phyloP scores from a whole-genome alignment of 2,113 vertebrate species.

The Girardinichthys multiradiatus region DNA sequence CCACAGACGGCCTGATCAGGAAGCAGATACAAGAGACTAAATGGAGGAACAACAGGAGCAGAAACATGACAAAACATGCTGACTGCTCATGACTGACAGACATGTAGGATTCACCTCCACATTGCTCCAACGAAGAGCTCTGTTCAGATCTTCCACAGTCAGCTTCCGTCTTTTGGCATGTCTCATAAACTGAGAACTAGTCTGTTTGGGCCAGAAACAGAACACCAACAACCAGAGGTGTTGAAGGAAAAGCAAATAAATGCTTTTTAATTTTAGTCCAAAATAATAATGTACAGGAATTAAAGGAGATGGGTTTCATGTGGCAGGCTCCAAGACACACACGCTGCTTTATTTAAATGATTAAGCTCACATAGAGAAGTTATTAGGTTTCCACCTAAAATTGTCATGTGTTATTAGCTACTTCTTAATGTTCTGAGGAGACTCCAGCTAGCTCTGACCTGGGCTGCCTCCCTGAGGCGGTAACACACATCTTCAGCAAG shows the following conservation, averaged over 20 bases:
- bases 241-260: no score
- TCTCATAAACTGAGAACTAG: slow-evolving; percentile 92
- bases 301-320: no score
- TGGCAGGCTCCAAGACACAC: no score
- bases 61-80: no score
- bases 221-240: background rate
- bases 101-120: slow-evolving; percentile 82
- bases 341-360: no score
- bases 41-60: background rate
- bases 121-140: slow-evolving; percentile 91
- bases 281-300: background rate
- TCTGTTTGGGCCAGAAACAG: slow-evolving; percentile 69
- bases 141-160: slow-evolving; percentile 91
- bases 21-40: background rate
- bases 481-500: slow-evolving; percentile 93
- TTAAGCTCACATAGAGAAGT: no score
- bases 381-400: no score
- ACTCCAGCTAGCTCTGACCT: slow-evolving; percentile 73
- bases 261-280: no score
- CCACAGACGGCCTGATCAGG: slow-evolving; percentile 85
- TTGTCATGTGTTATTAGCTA: no score
- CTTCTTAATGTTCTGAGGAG: no score
- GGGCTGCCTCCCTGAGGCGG: slow-evolving; percentile 88
- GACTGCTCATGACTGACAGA: no score
- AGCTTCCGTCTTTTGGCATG: slow-evolving; percentile 89